Percentiles rank a stretch among this genome's conserved stretches.
phyloP scores from a whole-genome alignment of 2,113 vertebrate genomes.

The Shinisaurus crocodilurus region DNA sequence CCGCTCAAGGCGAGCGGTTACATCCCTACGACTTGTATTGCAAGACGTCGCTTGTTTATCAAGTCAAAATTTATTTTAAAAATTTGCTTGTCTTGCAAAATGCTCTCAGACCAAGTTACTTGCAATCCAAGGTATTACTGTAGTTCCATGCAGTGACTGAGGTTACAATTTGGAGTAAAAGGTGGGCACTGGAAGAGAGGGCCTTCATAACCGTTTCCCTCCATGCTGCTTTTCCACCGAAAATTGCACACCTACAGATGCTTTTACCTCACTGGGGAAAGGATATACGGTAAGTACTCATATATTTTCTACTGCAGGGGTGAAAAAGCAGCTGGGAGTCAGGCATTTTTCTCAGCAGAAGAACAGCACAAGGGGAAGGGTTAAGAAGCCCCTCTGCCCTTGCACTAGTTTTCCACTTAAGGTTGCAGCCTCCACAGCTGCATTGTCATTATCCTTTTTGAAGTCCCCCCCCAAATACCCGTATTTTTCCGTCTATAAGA shows the following conservation, averaged over 20 bases:
- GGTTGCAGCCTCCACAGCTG: background rate
- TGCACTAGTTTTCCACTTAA: background rate
- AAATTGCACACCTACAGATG: background rate
- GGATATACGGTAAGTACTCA: background rate
- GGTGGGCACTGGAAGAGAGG: background rate
- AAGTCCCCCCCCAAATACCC: too few relatives aligned
- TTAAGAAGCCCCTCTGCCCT: background rate
- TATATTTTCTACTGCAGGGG: background rate
- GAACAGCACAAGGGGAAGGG: background rate
- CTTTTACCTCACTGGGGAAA: background rate
- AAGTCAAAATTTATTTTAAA: too few relatives aligned
- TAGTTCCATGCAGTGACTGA: too few relatives aligned
- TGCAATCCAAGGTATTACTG: too few relatives aligned
- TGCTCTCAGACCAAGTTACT: too few relatives aligned
- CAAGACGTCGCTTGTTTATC: too few relatives aligned
- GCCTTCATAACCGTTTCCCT: background rate
- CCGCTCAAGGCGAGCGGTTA: too few relatives aligned
- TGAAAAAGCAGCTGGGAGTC: background rate
- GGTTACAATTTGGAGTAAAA: background rate
- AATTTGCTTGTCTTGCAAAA: too few relatives aligned
- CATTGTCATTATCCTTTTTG: background rate
- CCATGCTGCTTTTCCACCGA: background rate
- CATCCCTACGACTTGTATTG: too few relatives aligned
- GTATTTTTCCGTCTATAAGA: too few relatives aligned
- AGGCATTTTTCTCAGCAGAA: background rate